phyloP scores from a whole-genome alignment of 2,113 vertebrate species.

The Oplegnathus fasciatus region DNA sequence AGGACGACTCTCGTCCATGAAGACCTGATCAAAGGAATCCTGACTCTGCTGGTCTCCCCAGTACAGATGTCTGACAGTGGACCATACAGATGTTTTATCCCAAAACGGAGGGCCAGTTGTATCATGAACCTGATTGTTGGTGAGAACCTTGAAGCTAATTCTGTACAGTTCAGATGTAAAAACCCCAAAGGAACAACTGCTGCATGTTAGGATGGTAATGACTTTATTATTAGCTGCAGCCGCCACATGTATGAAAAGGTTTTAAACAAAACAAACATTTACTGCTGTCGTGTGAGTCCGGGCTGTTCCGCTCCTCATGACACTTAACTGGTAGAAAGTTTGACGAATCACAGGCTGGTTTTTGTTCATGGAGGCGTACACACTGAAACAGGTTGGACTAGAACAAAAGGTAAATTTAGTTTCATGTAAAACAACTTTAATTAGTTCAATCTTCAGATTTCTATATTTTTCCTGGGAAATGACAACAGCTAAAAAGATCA shows the following conservation, averaged over 20 bases:
- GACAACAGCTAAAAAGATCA: neutral
- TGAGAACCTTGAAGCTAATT: neutral
- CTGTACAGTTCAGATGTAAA: too few relatives aligned
- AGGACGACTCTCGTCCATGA: rapidly evolving
- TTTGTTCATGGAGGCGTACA: too few relatives aligned
- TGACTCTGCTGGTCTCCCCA: rapidly evolving
- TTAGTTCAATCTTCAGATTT: slow-evolving; percentile 53
- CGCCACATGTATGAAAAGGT: too few relatives aligned
- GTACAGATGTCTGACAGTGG: neutral
- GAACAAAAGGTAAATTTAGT: neutral
- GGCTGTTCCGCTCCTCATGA: too few relatives aligned
- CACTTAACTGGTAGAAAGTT: too few relatives aligned
- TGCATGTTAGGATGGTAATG: too few relatives aligned
- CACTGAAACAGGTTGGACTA: neutral
- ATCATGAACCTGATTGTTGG: rapidly evolving
- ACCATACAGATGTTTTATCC: rapidly evolving
- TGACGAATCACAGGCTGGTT: too few relatives aligned
- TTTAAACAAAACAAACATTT: too few relatives aligned
- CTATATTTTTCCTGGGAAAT: slow-evolving; percentile 10
- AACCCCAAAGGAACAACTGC: too few relatives aligned
- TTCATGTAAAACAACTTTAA: slow-evolving; percentile 77
- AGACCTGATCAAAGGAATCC: rapidly evolving
- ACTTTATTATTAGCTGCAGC: too few relatives aligned
- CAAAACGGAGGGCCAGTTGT: rapidly evolving
- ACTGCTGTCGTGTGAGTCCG: too few relatives aligned